Evolutionary conservation across 2,888 invertebrate genomes (phyloP).

Genomic region (Euplexia lucipara): DNA sequence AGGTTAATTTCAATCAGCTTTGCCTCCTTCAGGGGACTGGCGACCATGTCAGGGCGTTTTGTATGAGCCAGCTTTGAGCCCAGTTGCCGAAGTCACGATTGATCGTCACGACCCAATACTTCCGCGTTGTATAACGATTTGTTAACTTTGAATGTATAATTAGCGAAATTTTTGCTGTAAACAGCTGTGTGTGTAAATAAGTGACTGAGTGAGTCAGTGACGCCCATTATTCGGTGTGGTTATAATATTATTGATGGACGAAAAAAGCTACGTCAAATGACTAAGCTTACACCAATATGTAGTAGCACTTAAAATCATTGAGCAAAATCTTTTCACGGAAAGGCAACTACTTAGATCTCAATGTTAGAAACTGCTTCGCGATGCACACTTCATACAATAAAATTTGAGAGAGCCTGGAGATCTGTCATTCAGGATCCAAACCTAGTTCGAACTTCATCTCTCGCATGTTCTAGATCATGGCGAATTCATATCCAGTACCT

Average conservation of each 20-base stretch:
- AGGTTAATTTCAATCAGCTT: slow-evolving; percentile 29
- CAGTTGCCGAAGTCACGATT: slow-evolving; percentile 54
- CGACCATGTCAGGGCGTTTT: slow-evolving; percentile 37
- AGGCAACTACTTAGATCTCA: too few relatives aligned
- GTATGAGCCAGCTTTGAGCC: slow-evolving; percentile 28
- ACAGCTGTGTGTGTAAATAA: slow-evolving; percentile 21
- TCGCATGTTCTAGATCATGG: too few relatives aligned
- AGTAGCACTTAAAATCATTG: too few relatives aligned
- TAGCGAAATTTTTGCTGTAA: slow-evolving; percentile 59
- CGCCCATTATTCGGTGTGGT: not conserved
- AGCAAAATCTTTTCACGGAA: too few relatives aligned
- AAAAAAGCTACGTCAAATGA: not conserved
- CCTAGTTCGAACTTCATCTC: too few relatives aligned
- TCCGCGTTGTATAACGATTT: slow-evolving; percentile 64
- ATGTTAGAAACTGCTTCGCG: too few relatives aligned
- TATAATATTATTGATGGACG: not conserved
- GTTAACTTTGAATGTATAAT: slow-evolving; percentile 61
- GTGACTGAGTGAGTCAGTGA: slow-evolving; percentile 31
- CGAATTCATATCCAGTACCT: too few relatives aligned
- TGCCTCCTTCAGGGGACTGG: slow-evolving; percentile 37
- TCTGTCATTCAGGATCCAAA: too few relatives aligned
- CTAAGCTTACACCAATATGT: too few relatives aligned
- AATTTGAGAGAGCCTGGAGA: too few relatives aligned
- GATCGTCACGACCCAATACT: slow-evolving; percentile 58
- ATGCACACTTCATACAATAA: too few relatives aligned